Evolutionary conservation across 2,797 vertebrate species (phyloP), one percentile per base, ranked within the genome.

Genomic region (Hipposideros larvatus): DNA sequence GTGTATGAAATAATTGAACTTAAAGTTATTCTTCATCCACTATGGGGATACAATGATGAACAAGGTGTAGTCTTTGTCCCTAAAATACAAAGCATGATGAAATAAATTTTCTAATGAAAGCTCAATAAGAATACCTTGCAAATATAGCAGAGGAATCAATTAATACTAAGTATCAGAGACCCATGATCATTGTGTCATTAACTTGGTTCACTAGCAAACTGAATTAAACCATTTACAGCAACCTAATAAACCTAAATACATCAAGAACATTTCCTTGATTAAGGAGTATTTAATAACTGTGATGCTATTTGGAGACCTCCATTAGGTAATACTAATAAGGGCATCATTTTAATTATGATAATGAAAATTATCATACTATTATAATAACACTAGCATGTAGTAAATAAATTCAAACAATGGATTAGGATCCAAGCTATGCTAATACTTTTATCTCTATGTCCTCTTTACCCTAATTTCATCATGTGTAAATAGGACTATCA

Each of bases 291-390:
- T 94, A 88, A 94, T 87, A 91, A 73, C 37, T 79, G 2, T 87
- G 77, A 73, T 53, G 37, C 13, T 92, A 79, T 88, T 87, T 71
- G 77, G 71, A 91, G 46, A 78, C 57, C 13, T 96, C 10, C 48
- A 94, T 78, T 88, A 73, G n/a, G 55, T 57, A 73, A 94, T 57
- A 73, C 78, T 79, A 84, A 78, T 73, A 94, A 94, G 22, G 28
- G 41, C 5, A 73, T 66, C 11, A 34, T 68, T 91, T 88, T 79
- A 91, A 85, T 89, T 88, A 88, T 94, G 71, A 66, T 78, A 83
- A 71, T 91, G 61, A 5, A 4, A 31, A 63, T 63, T 63, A 28
- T 31, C 61, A 63, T 31, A 63, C 14, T 63, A 63, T 63, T 13
- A 5, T 63, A 63, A 63, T 63, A 90, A 61, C n/a, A 73, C 8